Conservation (phyloP, 2,888 invertebrate genomes). For the Callinectes sapidus region DNA sequence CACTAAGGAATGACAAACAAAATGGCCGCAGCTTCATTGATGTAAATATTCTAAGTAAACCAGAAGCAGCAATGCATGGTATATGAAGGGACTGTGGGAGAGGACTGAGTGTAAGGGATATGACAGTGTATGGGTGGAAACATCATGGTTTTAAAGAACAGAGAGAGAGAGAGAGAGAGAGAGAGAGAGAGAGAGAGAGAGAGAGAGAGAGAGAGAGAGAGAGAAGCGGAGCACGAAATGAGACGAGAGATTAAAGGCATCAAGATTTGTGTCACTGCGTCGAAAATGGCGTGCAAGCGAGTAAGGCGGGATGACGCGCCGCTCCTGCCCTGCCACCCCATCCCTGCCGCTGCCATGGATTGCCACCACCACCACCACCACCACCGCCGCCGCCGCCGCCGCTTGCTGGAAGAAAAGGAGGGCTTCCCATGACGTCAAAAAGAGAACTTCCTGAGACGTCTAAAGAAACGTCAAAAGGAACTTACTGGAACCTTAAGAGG, state of each 20-base stretch:
- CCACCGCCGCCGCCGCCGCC: not conserved
- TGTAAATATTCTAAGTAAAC: too few species aligned
- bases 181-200: conserved; percentile 37
- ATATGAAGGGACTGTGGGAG: not conserved
- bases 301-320: not conserved
- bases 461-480: not conserved
- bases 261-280: conserved; percentile 7
- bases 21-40: too few species aligned
- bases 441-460: not conserved
- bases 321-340: not conserved
- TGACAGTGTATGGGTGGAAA: not conserved
- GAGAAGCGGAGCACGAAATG: conserved; percentile 37
- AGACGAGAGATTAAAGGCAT: conserved; percentile 37
- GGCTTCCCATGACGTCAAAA: not conserved
- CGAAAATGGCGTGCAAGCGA: conserved; percentile 23
- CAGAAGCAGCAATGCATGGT: not conserved
- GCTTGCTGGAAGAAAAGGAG: not conserved
- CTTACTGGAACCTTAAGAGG: conserved; percentile 9
- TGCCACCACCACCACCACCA: not conserved
- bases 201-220: conserved; percentile 36
- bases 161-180: conserved; percentile 33
- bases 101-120: not conserved
- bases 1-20: too few species aligned
- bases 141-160: not conserved
- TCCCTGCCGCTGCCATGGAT: not conserved